These are phyloP conservation scores for Nannoperca australis DNA, from an alignment of 2,797 vertebrate genomes.

Conservation along the genomic window DNA sequence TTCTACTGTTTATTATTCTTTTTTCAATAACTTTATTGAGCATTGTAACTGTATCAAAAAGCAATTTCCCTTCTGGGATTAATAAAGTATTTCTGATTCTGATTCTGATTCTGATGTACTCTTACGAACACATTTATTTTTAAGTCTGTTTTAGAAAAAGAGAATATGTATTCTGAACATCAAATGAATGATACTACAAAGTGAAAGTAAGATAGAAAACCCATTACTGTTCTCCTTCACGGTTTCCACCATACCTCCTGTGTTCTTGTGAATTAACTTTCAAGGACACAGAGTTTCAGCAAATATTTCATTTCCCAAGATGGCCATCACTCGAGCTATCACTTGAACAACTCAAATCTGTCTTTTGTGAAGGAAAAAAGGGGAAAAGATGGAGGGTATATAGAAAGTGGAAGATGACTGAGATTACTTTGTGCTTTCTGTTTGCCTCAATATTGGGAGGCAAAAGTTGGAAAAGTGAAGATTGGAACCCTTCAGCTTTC, in stretches of 20 bases:
- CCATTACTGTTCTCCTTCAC: slow-evolving; percentile 62
- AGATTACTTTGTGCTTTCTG: slow-evolving; percentile 73
- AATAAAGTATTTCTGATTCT: too few species aligned
- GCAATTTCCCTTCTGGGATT: too few species aligned
- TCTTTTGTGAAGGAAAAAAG: slow-evolving; percentile 68
- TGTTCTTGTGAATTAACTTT: slow-evolving; percentile 81
- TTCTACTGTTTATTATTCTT: too few species aligned
- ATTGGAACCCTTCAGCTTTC: slow-evolving; percentile 45
- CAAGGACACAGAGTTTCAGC: slow-evolving; percentile 79
- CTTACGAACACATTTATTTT: background rate
- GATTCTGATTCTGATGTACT: too few species aligned
- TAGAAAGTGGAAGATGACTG: slow-evolving; percentile 73
- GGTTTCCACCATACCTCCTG: slow-evolving; percentile 60
- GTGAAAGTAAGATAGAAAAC: slow-evolving; percentile 66
- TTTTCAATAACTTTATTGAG: too few species aligned
- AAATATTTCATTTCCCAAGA: slow-evolving; percentile 84
- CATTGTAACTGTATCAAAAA: too few species aligned
- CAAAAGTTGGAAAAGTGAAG: slow-evolving; percentile 59
- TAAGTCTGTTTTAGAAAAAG: slow-evolving; percentile 26
- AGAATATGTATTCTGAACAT: slow-evolving; percentile 30
- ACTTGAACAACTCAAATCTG: slow-evolving; percentile 77
- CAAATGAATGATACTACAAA: slow-evolving; percentile 44
- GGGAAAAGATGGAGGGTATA: slow-evolving; percentile 61
- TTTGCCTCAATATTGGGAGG: slow-evolving; percentile 73
- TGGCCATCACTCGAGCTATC: slow-evolving; percentile 80